A percentile compares a stretch with the other conserved stretches of the same genome.
Evolutionary conservation across 2,888 invertebrate species (phyloP).

Genomic region (Peribatodes rhomboidaria): DNA sequence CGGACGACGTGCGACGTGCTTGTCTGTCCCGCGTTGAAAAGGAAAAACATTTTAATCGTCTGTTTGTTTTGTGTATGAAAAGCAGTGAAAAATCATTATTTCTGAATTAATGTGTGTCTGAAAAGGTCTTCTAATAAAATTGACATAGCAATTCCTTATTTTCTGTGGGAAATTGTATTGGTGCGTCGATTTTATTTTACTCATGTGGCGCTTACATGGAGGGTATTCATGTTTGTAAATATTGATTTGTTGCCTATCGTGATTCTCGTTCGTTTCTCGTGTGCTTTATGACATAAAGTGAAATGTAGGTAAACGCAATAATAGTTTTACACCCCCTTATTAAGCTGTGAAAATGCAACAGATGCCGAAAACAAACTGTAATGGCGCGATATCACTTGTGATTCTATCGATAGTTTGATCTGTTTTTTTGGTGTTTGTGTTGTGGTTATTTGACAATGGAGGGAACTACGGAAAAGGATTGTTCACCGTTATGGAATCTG

Average conservation of each 20-base stretch:
- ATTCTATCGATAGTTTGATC: conserved; percentile 64
- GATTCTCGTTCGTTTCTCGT: conserved; percentile 55
- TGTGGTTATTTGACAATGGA: conserved; percentile 88
- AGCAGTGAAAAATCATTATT: conserved; percentile 55
- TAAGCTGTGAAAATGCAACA: conserved; percentile 73
- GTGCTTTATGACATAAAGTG: conserved; percentile 65
- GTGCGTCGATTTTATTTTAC: conserved; percentile 55
- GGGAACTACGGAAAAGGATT: conserved; percentile 92
- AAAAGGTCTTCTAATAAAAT: conserved; percentile 28
- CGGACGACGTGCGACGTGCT: conserved; percentile 63
- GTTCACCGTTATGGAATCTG: conserved; percentile 95
- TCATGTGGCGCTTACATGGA: conserved; percentile 63
- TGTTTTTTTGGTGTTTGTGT: conserved; percentile 65
- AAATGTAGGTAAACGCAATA: conserved; percentile 73
- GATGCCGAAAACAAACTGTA: conserved; percentile 59
- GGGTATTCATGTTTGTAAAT: conserved; percentile 84
- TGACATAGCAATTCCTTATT: conserved; percentile 38
- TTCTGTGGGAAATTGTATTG: conserved; percentile 53
- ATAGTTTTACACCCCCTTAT: conserved; percentile 47
- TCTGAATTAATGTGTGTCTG: conserved; percentile 61
- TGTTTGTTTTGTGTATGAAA: conserved; percentile 79
- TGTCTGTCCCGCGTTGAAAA: conserved; percentile 58
- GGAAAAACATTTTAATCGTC: conserved; percentile 56
- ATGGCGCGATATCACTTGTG: conserved; percentile 70
- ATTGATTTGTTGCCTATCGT: conserved; percentile 80